A percentile compares a stretch with the other conserved stretches of the same genome.
Evolutionary conservation across 2,888 invertebrate species (phyloP).

Genomic region (Syrphus vitripennis): DNA sequence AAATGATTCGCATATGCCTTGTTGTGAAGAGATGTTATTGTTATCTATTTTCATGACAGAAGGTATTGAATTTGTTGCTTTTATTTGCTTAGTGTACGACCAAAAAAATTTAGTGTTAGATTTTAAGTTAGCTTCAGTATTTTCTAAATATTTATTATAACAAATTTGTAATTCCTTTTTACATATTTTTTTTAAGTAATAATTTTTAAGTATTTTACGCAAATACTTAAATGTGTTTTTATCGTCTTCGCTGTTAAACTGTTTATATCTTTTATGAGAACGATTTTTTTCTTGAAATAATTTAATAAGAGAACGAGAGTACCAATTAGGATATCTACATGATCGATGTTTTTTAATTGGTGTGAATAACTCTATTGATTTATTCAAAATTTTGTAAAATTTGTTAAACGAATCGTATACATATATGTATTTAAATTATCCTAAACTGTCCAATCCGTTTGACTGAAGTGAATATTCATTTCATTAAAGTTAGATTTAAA

Average conservation of each 20-base stretch:
- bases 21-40: background rate
- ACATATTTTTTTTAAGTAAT: background rate
- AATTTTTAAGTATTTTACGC: background rate
- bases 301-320: background rate
- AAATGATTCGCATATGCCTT: too few relatives aligned
- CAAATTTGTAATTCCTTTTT: background rate
- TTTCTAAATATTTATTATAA: background rate
- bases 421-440: background rate
- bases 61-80: background rate
- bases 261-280: background rate
- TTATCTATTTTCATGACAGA: background rate
- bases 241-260: too few relatives aligned
- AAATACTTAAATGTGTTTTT: background rate
- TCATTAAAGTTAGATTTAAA: background rate
- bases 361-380: background rate
- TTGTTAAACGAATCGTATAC: background rate
- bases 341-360: background rate
- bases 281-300: background rate
- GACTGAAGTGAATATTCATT: background rate
- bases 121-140: too few relatives aligned
- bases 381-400: background rate
- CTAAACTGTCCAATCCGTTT: background rate
- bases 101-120: too few relatives aligned
- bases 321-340: background rate
- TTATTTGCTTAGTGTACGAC: too few relatives aligned